phyloP scores from a whole-genome alignment of 2,888 invertebrate species.

The Rhingia rostrata region DNA sequence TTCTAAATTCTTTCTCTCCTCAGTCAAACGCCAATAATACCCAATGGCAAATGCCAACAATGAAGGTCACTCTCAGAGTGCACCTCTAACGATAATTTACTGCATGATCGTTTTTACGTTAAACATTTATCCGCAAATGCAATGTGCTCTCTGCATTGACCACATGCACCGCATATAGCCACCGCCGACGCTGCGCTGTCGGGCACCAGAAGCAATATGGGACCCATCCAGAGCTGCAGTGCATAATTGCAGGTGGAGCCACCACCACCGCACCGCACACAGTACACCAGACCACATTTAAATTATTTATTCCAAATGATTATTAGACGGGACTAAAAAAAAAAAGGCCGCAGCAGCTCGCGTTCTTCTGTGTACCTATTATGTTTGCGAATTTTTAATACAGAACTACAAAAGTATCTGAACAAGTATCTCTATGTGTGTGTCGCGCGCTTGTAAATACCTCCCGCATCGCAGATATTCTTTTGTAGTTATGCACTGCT shows the following conservation, averaged over 20 bases:
- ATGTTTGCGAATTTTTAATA: neutral
- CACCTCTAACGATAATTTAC: slow-evolving; percentile 72
- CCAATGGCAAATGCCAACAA: slow-evolving; percentile 71
- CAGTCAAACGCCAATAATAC: slow-evolving; percentile 63
- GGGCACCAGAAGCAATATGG: slow-evolving; percentile 18
- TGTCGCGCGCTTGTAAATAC: slow-evolving; percentile 55
- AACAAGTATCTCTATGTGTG: slow-evolving; percentile 52
- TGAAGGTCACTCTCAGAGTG: slow-evolving; percentile 70
- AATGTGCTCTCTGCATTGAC: slow-evolving; percentile 42
- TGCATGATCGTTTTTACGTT: slow-evolving; percentile 71
- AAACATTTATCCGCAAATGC: slow-evolving; percentile 55
- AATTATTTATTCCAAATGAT: slow-evolving; percentile 74
- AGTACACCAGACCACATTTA: slow-evolving; percentile 57
- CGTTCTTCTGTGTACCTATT: no score
- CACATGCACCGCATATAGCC: slow-evolving; percentile 34
- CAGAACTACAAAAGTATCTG: slow-evolving; percentile 57
- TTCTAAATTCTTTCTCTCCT: slow-evolving; percentile 68
- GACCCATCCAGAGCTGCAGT: slow-evolving; percentile 54
- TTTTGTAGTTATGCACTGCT: slow-evolving; percentile 10
- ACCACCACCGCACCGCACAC: slow-evolving; percentile 55
- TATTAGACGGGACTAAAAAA: slow-evolving; percentile 66
- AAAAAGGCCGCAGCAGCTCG: slow-evolving; percentile 16
- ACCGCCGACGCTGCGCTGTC: slow-evolving; percentile 7
- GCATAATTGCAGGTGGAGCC: slow-evolving; percentile 72
- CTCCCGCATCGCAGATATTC: slow-evolving; percentile 68